A percentile compares a stretch with the other conserved stretches of the same genome.
These are phyloP conservation scores for Varanus komodoensis DNA, from an alignment of 2,113 vertebrate species.

Conservation along the genomic window DNA sequence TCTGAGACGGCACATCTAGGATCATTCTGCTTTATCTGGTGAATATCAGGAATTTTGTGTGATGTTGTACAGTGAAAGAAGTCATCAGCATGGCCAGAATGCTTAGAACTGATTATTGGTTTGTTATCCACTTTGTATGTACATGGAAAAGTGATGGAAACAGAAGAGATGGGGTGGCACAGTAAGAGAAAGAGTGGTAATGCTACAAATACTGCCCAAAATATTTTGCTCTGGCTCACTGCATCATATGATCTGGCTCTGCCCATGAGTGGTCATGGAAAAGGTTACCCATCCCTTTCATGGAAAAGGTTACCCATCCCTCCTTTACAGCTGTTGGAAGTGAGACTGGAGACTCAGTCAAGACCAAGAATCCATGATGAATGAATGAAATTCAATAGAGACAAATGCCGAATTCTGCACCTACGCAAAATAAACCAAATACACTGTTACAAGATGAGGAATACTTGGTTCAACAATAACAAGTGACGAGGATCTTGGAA, in stretches of 20 bases:
- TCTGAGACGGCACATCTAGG: neutral
- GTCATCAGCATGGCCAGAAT: neutral
- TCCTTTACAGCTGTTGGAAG: neutral
- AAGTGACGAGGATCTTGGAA: too few relatives aligned
- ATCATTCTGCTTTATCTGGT: neutral
- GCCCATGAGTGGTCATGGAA: neutral
- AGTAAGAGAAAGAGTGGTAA: too few relatives aligned
- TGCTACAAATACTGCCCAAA: too few relatives aligned
- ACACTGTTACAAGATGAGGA: too few relatives aligned
- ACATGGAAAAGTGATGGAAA: too few relatives aligned
- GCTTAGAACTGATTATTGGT: neutral
- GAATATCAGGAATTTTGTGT: neutral
- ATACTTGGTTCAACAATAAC: too few relatives aligned
- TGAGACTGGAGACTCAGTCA: neutral
- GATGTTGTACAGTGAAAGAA: neutral
- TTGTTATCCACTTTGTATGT: too few relatives aligned
- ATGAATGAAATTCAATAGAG: too few relatives aligned
- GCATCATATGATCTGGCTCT: neutral
- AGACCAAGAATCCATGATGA: neutral
- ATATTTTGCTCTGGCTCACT: too few relatives aligned
- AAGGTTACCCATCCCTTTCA: neutral
- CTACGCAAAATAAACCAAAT: too few relatives aligned
- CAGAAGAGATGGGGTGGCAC: too few relatives aligned
- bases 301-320: neutral
- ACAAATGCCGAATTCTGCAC: too few relatives aligned